Percentiles rank a stretch among this genome's conserved stretches.
phyloP scores from a whole-genome alignment of 2,113 vertebrate species.

The Mola mola region DNA sequence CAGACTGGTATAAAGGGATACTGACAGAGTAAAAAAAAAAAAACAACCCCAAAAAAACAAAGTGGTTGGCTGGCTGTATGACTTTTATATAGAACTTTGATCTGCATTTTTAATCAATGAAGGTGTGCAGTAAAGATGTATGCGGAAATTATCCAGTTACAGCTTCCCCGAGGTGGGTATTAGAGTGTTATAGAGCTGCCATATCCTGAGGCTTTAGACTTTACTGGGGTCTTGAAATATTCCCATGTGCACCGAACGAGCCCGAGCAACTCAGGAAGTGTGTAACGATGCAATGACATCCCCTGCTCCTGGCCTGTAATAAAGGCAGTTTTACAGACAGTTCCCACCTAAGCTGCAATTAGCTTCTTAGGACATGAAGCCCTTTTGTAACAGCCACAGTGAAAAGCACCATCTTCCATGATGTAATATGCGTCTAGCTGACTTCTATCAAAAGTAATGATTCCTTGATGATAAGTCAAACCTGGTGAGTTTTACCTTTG shows the following conservation, averaged over 20 bases:
- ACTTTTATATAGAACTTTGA: constrained; percentile 35
- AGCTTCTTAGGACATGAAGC: constrained; percentile 41
- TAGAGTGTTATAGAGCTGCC: not conserved
- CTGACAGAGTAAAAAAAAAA: constrained; percentile 44
- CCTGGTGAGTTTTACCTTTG: not conserved
- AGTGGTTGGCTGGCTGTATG: constrained; percentile 42
- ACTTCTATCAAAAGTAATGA: constrained; percentile 14
- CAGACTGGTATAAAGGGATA: constrained; percentile 56
- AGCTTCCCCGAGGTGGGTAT: constrained; percentile 24
- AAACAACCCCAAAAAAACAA: too few species aligned
- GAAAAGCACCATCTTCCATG: constrained; percentile 27
- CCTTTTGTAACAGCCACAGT: constrained; percentile 26
- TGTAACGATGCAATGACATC: constrained; percentile 33
- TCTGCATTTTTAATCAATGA: constrained; percentile 29
- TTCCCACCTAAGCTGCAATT: constrained; percentile 53
- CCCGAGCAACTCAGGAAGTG: constrained; percentile 49
- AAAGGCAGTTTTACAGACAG: constrained; percentile 42
- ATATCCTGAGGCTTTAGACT: constrained; percentile 22
- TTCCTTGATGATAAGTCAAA: not conserved
- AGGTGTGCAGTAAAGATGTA: too few species aligned
- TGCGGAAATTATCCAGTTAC: too few species aligned
- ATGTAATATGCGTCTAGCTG: constrained; percentile 11
- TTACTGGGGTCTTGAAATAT: constrained; percentile 28
- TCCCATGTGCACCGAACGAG: constrained; percentile 27
- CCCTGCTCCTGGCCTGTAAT: constrained; percentile 42